Percentiles rank a stretch among this genome's conserved stretches.
These are phyloP conservation scores for Halcyon malimbica DNA, from an alignment of 2,113 vertebrate genomes.

Conservation along the genomic window DNA sequence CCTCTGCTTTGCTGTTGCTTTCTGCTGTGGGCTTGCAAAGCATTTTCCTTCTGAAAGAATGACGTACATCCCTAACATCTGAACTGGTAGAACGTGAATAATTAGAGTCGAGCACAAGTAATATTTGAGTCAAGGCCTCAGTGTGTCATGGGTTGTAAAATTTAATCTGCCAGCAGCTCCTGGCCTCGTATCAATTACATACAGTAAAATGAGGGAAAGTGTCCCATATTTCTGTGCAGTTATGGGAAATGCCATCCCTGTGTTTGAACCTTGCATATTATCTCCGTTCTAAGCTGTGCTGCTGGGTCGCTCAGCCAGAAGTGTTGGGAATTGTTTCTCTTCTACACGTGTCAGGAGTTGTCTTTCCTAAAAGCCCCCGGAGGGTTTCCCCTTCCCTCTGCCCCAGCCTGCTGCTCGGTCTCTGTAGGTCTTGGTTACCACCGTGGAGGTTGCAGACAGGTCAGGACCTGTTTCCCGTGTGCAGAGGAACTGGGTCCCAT, in stretches of 20 bases:
- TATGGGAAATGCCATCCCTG: neutral
- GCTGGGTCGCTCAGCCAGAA: neutral
- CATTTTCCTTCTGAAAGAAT: neutral
- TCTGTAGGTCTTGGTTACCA: neutral
- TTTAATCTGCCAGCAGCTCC: slow-evolving; percentile 48
- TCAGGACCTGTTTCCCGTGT: neutral
- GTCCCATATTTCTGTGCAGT: neutral
- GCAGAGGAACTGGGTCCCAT: neutral
- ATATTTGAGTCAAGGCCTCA: slow-evolving; percentile 24
- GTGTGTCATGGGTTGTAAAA: slow-evolving; percentile 41
- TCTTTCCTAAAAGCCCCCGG: neutral
- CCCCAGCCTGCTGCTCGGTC: fast-evolving
- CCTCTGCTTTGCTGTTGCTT: neutral
- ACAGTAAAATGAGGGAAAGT: slow-evolving; percentile 31
- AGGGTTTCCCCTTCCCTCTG: neutral
- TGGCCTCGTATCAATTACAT: slow-evolving; percentile 26
- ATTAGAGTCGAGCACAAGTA: slow-evolving; percentile 13
- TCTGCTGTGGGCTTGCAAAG: neutral
- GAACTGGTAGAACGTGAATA: neutral
- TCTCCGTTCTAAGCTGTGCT: neutral
- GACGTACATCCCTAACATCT: neutral
- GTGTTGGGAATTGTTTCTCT: neutral
- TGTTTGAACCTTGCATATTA: neutral
- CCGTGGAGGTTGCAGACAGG: neutral
- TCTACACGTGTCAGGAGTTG: neutral